Conservation (phyloP, 2,797 vertebrate species). For the Halcyon leucocephala region DNA sequence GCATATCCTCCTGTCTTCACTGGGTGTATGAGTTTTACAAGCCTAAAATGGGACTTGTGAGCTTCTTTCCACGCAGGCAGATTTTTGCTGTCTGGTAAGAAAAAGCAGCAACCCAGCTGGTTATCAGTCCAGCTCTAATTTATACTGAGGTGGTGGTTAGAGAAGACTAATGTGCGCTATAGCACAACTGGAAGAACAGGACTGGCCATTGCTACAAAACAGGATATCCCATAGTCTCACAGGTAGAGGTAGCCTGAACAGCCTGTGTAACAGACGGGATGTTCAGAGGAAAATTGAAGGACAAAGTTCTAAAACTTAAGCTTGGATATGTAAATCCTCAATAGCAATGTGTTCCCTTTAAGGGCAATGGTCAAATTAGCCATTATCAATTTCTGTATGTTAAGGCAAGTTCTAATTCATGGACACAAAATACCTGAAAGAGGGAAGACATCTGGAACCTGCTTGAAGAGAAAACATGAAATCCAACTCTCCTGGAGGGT, state of each 20-base stretch:
- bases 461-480: neutral
- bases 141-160: neutral
- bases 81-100: neutral
- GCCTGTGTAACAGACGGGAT: neutral
- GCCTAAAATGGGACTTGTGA: accelerated
- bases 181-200: neutral
- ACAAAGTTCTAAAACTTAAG: neutral
- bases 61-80: neutral
- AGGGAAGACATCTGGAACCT: neutral
- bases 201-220: too few species aligned
- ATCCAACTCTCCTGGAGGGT: neutral
- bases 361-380: neutral
- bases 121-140: neutral
- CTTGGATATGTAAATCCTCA: neutral
- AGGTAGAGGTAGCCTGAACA: neutral
- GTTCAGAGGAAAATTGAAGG: neutral
- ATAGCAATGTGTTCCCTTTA: neutral
- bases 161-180: neutral
- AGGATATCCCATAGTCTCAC: neutral
- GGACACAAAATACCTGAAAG: neutral
- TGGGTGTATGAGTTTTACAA: neutral
- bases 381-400: neutral
- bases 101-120: neutral
- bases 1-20: neutral
- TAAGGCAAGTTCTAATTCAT: neutral